phyloP scores from a whole-genome alignment of 2,888 invertebrate species.

The Sycophila texana region DNA sequence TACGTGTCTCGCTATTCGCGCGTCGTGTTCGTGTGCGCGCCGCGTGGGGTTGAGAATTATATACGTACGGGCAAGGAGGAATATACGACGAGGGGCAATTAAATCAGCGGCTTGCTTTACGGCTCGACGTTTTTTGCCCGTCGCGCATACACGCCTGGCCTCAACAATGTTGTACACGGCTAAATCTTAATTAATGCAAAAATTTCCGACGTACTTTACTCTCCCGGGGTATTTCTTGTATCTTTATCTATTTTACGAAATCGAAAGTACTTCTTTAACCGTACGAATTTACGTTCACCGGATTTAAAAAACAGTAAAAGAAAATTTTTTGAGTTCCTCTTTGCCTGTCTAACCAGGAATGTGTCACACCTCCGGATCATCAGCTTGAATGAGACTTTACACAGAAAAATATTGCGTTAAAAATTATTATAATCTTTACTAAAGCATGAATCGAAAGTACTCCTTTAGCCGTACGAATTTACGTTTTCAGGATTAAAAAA shows the following conservation, averaged over 20 bases:
- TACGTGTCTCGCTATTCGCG: conserved; percentile 15
- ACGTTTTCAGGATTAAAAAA: too few species aligned
- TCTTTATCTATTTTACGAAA: background rate
- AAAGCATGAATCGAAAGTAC: background rate
- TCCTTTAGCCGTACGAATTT: too few species aligned
- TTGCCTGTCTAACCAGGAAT: too few species aligned
- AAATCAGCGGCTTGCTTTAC: conserved; percentile 63
- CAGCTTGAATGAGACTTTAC: too few species aligned
- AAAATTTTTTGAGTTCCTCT: too few species aligned
- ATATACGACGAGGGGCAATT: conserved; percentile 58
- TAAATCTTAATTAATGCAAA: conserved; percentile 18
- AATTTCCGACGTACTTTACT: background rate
- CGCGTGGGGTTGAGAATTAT: conserved; percentile 53
- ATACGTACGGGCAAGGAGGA: conserved; percentile 9
- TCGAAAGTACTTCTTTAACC: background rate
- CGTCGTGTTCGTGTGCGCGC: conserved; percentile 14
- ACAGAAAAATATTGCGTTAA: too few species aligned
- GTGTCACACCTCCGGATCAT: too few species aligned
- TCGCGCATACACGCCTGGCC: background rate
- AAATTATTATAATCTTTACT: too few species aligned
- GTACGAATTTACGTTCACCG: too few species aligned
- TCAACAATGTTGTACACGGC: conserved; percentile 6
- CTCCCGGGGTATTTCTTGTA: background rate
- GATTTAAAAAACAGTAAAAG: too few species aligned
- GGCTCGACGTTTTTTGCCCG: conserved; percentile 23